Percentiles rank a stretch among this genome's conserved stretches.
Conservation (phyloP, 2,888 invertebrate species). For the Mactromeris polynyma region DNA sequence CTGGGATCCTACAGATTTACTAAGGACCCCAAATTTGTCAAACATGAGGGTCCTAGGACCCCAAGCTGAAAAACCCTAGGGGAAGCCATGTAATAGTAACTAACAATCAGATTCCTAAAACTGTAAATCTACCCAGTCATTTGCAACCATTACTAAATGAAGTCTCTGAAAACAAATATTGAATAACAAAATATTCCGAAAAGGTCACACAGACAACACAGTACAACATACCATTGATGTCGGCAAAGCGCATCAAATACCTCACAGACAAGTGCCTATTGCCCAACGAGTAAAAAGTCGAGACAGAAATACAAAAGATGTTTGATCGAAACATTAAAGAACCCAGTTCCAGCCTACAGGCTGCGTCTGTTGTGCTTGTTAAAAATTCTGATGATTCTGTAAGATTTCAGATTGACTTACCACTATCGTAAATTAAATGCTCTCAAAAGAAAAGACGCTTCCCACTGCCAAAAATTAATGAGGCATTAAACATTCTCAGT, state of each 20-base stretch:
- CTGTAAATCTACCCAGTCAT: no score
- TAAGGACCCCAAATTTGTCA: no score
- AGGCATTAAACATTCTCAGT: conserved; percentile 52
- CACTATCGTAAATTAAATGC: conserved; percentile 52
- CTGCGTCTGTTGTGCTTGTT: conserved; percentile 50
- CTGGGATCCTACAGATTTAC: no score
- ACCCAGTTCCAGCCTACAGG: conserved; percentile 57
- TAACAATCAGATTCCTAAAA: no score
- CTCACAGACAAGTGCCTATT: conserved; percentile 47
- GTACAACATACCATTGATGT: no score
- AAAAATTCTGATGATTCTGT: conserved; percentile 41
- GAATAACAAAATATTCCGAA: conserved; percentile 25
- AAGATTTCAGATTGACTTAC: conserved; percentile 58
- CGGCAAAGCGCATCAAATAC: conserved; percentile 54
- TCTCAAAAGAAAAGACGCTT: conserved; percentile 55
- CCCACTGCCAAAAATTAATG: conserved; percentile 56
- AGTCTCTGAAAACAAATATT: conserved; percentile 13
- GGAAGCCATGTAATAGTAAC: no score
- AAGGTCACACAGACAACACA: conserved; percentile 32
- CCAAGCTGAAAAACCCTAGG: no score
- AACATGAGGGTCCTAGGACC: no score
- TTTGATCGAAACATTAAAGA: conserved; percentile 53
- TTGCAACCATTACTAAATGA: no score
- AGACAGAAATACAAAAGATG: conserved; percentile 53
- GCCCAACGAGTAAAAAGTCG: conserved; percentile 48